These are phyloP conservation scores for Sebastes oblongus DNA, from an alignment of 2,797 vertebrate species.

Conservation along the genomic window DNA sequence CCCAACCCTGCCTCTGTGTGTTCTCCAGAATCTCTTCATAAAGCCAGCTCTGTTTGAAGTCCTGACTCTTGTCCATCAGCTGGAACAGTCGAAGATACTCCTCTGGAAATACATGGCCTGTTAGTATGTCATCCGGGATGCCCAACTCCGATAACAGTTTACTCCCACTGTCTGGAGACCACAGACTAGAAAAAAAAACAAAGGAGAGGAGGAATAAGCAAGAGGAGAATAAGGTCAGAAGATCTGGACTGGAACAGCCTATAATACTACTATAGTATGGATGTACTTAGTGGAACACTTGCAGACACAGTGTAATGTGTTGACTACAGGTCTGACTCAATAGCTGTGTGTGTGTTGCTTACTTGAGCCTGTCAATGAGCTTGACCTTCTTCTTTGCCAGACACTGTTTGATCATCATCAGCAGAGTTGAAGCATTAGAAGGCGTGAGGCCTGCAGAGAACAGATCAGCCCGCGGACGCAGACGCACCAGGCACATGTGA, in stretches of 20 bases:
- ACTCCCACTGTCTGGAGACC: conserved; percentile 82
- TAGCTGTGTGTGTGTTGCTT: conserved; percentile 61
- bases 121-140: conserved; percentile 73
- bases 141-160: conserved; percentile 80
- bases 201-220: not conserved
- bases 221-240: not conserved
- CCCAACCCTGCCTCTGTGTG: conserved; percentile 55
- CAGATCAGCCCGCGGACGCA: conserved; percentile 87
- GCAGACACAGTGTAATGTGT: not conserved
- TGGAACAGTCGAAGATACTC: conserved; percentile 90
- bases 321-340: not conserved
- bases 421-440: conserved; percentile 82
- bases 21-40: conserved; percentile 84
- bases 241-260: not conserved
- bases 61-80: conserved; percentile 84
- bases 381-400: conserved; percentile 84
- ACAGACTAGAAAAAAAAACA: conserved; percentile 78
- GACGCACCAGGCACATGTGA: conserved; percentile 88
- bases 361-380: conserved; percentile 88
- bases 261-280: not conserved
- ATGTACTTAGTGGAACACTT: not conserved
- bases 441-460: conserved; percentile 86
- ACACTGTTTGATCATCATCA: conserved; percentile 93
- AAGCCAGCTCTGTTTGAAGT: conserved; percentile 87
- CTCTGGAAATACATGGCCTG: conserved; percentile 83